These are phyloP conservation scores for Micrasema minimum DNA, from an alignment of 1,140 invertebrate species.

Conservation along the genomic window DNA sequence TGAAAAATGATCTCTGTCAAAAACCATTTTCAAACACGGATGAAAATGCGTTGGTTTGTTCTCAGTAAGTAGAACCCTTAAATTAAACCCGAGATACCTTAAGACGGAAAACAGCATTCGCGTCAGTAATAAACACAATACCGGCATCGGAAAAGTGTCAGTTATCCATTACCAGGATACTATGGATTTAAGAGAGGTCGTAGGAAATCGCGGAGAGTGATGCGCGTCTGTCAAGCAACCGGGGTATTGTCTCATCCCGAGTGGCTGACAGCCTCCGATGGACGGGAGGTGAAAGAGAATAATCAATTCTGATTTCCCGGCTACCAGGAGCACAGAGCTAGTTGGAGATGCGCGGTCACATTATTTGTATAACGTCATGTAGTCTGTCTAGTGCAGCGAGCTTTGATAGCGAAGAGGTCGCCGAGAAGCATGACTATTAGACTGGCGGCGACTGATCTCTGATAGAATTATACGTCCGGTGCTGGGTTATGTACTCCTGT, in stretches of 20 bases:
- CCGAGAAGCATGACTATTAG: conserved; percentile 15
- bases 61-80: too few relatives aligned
- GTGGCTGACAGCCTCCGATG: conserved; percentile 40
- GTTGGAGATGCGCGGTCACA: conserved; percentile 42
- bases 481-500: neutral
- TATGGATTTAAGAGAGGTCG: conserved; percentile 31
- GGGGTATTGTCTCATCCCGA: conserved; percentile 51
- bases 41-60: too few relatives aligned
- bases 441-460: conserved; percentile 38
- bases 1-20: too few relatives aligned
- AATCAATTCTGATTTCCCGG: conserved; percentile 37
- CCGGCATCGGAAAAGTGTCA: conserved; percentile 30
- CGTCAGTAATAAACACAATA: conserved; percentile 34
- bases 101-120: neutral
- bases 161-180: conserved; percentile 39
- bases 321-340: conserved; percentile 31
- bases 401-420: conserved; percentile 33
- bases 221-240: conserved; percentile 43
- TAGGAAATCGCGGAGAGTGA: conserved; percentile 44
- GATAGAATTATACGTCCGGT: conserved; percentile 31
- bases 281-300: conserved; percentile 46
- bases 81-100: neutral
- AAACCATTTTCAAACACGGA: too few relatives aligned
- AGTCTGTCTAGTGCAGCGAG: conserved; percentile 39
- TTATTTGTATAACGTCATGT: conserved; percentile 54